Evolutionary conservation across 1,140 invertebrate genomes (phyloP).

Genomic region (Drosophila suzukii): DNA sequence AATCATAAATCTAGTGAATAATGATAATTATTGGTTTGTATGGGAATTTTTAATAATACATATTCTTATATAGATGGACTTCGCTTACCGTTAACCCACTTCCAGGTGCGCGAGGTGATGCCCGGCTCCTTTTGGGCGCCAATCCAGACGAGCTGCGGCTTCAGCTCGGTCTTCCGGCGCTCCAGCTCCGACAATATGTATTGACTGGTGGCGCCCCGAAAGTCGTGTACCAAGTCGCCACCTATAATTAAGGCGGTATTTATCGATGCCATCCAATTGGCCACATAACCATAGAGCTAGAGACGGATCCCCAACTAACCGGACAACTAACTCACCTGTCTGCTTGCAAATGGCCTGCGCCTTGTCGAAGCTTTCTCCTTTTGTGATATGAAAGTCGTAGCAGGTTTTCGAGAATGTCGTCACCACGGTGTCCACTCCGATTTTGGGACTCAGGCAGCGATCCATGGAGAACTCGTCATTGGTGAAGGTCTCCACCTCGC

Average conservation of each 20-base stretch:
- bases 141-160: slow-evolving; percentile 95
- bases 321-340: slow-evolving; percentile 84
- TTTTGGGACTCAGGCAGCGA: slow-evolving; percentile 89
- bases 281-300: neutral
- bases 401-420: slow-evolving; percentile 93
- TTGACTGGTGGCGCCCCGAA: slow-evolving; percentile 88
- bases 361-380: slow-evolving; percentile 92
- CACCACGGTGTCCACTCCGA: slow-evolving; percentile 90
- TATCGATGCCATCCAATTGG: neutral
- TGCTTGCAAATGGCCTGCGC: slow-evolving; percentile 90
- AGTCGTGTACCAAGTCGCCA: slow-evolving; percentile 92
- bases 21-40: no score
- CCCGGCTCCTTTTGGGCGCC: slow-evolving; percentile 94
- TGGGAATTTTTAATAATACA: no score
- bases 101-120: slow-evolving; percentile 93
- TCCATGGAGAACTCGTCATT: slow-evolving; percentile 95
- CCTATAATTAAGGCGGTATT: slow-evolving; percentile 68
- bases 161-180: slow-evolving; percentile 90
- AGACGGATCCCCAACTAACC: neutral
- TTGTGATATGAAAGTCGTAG: slow-evolving; percentile 93
- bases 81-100: slow-evolving; percentile 93
- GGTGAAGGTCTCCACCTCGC: slow-evolving; percentile 96
- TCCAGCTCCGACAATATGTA: slow-evolving; percentile 93
- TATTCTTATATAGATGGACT: no score
- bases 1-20: no score